Evolutionary conservation across 2,888 invertebrate genomes (phyloP).

Genomic region (Cetonia aurata): DNA sequence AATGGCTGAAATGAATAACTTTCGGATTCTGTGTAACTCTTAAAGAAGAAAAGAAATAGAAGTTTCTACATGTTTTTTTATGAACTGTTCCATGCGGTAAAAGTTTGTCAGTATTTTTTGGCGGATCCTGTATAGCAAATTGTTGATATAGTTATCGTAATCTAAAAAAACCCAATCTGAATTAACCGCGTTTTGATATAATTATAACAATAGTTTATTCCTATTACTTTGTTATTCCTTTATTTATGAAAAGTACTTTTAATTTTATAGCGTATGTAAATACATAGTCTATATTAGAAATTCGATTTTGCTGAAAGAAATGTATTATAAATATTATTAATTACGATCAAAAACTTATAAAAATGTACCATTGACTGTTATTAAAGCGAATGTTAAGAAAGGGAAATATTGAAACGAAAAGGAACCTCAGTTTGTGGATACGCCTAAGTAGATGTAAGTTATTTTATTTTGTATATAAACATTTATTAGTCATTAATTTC

Average conservation of each 20-base stretch:
- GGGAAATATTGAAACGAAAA: constrained; percentile 34
- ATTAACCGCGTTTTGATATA: constrained; percentile 33
- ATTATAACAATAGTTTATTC: constrained; percentile 21
- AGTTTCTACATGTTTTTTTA: background rate
- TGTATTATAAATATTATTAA: constrained; percentile 35
- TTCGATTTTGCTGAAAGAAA: constrained; percentile 47
- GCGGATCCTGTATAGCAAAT: background rate
- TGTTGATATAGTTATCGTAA: background rate
- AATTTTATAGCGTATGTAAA: constrained; percentile 45
- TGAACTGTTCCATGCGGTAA: background rate
- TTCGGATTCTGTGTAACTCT: no score
- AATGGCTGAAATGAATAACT: no score
- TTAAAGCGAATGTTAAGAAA: constrained; percentile 37
- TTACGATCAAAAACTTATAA: constrained; percentile 27
- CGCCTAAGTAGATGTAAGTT: constrained; percentile 54
- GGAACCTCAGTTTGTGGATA: constrained; percentile 55
- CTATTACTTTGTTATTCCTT: constrained; percentile 24
- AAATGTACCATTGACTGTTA: constrained; percentile 31
- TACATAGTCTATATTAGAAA: constrained; percentile 48
- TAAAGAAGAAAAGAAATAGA: no score
- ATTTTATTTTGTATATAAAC: constrained; percentile 52
- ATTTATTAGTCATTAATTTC: constrained; percentile 43
- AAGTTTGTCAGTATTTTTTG: background rate
- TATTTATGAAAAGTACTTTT: constrained; percentile 44
- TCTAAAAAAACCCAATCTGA: constrained; percentile 4